phyloP scores from a whole-genome alignment of 1,140 invertebrate species.

The Formica exsecta region DNA sequence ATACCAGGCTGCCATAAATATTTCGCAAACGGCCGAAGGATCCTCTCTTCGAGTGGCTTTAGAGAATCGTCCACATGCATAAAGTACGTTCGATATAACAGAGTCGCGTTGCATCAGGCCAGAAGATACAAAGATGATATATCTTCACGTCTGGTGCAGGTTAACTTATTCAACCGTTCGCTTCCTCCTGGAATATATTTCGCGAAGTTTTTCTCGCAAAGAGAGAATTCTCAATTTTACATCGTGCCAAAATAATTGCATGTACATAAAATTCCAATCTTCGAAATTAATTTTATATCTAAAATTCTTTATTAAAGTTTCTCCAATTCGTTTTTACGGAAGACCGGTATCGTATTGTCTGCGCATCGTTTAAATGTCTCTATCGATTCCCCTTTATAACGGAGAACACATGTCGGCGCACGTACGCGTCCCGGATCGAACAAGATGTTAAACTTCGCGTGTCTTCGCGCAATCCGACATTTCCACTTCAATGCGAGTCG shows the following conservation, averaged over 20 bases:
- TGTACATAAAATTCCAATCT: not conserved
- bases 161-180: conserved; percentile 29
- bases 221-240: not conserved
- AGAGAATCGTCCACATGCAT: conserved; percentile 43
- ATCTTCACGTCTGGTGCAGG: conserved; percentile 35
- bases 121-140: conserved; percentile 23
- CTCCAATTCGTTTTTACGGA: not conserved
- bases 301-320: not conserved
- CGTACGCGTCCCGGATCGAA: conserved; percentile 34
- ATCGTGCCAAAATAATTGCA: not conserved
- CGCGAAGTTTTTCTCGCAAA: not conserved
- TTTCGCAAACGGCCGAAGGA: conserved; percentile 40
- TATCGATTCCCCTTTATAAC: conserved; percentile 19
- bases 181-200: not conserved
- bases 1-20: conserved; percentile 46
- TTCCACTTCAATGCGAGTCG: conserved; percentile 52
- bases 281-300: no score
- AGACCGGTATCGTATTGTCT: not conserved
- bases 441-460: conserved; percentile 63
- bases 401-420: conserved; percentile 31
- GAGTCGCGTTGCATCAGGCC: conserved; percentile 1
- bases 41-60: conserved; percentile 48
- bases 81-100: conserved; percentile 28
- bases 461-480: conserved; percentile 47
- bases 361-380: not conserved